Conservation (phyloP, 2,113 vertebrate genomes). For the Larimichthys polyactis region DNA sequence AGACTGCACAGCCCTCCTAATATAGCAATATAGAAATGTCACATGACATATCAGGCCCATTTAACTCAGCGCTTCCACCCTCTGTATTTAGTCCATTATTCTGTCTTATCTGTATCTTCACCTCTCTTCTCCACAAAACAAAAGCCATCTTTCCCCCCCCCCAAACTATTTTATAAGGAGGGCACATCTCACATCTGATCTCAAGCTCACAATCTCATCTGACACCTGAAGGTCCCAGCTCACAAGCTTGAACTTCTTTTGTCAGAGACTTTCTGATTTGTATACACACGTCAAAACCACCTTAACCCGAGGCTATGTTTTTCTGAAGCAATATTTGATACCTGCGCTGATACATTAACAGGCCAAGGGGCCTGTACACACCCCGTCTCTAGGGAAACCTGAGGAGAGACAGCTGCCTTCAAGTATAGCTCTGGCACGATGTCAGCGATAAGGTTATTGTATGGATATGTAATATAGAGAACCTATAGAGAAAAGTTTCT, state of each 20-base stretch:
- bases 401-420: constrained; percentile 36
- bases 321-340: constrained; percentile 40
- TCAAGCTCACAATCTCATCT: constrained; percentile 49
- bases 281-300: constrained; percentile 39
- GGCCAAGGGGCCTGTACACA: constrained; percentile 18
- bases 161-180: constrained; percentile 26
- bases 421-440: constrained; percentile 22
- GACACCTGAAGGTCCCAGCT: constrained; percentile 39
- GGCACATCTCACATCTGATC: constrained; percentile 29
- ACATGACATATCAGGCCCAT: constrained; percentile 17
- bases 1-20: not conserved
- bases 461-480: constrained; percentile 32
- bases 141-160: constrained; percentile 28
- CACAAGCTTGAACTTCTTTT: constrained; percentile 32
- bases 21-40: constrained; percentile 14
- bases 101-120: constrained; percentile 1
- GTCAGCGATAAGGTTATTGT: constrained; percentile 31
- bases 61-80: not conserved
- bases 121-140: constrained; percentile 4
- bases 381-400: constrained; percentile 50
- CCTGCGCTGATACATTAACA: constrained; percentile 12
- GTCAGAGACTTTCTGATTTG: constrained; percentile 37
- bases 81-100: constrained; percentile 13
- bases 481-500: constrained; percentile 27
- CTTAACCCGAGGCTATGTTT: constrained; percentile 28